These are phyloP conservation scores for Spodoptera picta DNA, from an alignment of 2,888 invertebrate species.

Conservation along the genomic window DNA sequence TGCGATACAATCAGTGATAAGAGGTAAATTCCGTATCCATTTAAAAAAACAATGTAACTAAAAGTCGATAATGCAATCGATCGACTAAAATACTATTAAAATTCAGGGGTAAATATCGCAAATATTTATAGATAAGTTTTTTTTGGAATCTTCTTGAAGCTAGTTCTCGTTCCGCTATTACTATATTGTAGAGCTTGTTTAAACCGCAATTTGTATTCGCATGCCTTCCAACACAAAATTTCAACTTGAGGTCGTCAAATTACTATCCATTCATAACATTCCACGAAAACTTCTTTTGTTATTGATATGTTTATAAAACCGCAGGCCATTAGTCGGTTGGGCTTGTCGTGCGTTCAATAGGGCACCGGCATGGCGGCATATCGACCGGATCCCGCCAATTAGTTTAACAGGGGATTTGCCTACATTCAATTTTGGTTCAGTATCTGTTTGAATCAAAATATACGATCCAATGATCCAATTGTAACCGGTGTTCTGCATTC, in stretches of 20 bases:
- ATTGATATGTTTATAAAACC: conserved; percentile 24
- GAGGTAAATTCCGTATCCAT: conserved; percentile 18
- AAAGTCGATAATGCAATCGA: neutral
- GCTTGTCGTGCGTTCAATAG: conserved; percentile 33
- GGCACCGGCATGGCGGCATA: conserved; percentile 10
- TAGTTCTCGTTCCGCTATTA: too few species aligned
- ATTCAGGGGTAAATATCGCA: too few species aligned
- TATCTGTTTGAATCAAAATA: conserved; percentile 29
- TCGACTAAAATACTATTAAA: neutral
- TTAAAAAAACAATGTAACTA: conserved; percentile 7
- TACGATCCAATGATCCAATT: conserved; percentile 6
- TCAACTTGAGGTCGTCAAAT: too few species aligned
- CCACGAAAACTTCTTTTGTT: conserved; percentile 1
- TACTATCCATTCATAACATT: neutral
- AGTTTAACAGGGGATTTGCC: conserved; percentile 40
- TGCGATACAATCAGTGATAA: conserved; percentile 8
- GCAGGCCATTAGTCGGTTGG: conserved; percentile 11
- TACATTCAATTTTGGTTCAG: conserved; percentile 15
- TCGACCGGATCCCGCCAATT: conserved; percentile 48
- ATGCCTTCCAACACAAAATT: too few species aligned
- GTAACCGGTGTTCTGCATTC: neutral
- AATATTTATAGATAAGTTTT: too few species aligned
- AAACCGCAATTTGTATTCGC: neutral
- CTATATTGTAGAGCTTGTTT: neutral
- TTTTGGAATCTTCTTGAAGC: too few species aligned